These are phyloP conservation scores for Pipistrellus kuhlii DNA, from an alignment of 2,797 vertebrate genomes.

Conservation along the genomic window DNA sequence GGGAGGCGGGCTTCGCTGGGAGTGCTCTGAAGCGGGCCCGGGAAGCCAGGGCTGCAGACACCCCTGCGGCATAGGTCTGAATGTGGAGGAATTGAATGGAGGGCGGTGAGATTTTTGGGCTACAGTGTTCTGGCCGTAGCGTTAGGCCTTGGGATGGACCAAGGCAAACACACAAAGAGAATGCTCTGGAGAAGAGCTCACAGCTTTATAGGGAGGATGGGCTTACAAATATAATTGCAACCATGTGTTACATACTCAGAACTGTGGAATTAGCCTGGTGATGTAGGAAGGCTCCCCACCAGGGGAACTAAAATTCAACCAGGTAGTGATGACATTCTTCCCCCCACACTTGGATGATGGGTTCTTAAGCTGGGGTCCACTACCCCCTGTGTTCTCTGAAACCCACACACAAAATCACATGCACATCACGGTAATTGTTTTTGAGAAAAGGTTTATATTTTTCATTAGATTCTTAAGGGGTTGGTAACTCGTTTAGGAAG, in stretches of 20 bases:
- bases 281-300: background rate
- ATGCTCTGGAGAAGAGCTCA: background rate
- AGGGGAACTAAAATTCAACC: background rate
- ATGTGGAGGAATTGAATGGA: background rate
- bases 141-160: background rate
- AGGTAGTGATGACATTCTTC: background rate
- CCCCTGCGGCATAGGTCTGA: background rate
- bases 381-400: rapidly evolving
- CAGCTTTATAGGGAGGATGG: rapidly evolving
- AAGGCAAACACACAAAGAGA: background rate
- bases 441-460: background rate
- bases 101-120: background rate
- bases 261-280: background rate
- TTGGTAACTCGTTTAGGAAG: background rate
- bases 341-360: background rate
- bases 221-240: rapidly evolving
- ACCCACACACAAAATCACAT: background rate
- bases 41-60: background rate
- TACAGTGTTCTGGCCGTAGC: background rate
- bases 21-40: background rate
- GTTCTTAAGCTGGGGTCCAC: too few species aligned
- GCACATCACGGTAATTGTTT: background rate
- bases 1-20: background rate
- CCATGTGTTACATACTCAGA: rapidly evolving
- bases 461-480: background rate